Conservation (phyloP, 2,888 invertebrate species). For the Parapristionchus giblindavisi region DNA sequence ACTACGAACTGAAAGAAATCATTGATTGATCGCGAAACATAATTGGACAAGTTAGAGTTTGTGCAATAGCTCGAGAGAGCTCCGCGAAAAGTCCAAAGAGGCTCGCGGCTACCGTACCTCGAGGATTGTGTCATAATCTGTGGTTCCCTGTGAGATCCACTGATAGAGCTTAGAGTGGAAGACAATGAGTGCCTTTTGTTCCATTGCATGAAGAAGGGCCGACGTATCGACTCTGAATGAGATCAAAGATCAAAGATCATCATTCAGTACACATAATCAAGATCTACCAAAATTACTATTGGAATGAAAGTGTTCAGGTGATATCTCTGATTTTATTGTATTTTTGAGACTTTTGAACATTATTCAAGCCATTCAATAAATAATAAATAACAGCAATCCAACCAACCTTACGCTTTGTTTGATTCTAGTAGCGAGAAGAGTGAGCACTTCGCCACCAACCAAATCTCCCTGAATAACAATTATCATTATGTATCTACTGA, state of each 20-base stretch:
- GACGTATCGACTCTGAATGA: not conserved
- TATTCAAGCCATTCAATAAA: not conserved
- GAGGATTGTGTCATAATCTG: conserved; percentile 26
- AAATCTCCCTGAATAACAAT: conserved; percentile 25
- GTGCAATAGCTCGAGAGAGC: not conserved
- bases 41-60: not conserved
- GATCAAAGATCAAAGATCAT: not conserved
- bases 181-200: conserved; percentile 5
- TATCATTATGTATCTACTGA: no score
- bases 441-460: conserved; percentile 36
- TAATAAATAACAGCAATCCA: not conserved
- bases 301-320: no score
- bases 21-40: not conserved
- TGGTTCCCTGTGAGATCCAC: conserved; percentile 25
- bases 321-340: no score
- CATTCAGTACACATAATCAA: no score
- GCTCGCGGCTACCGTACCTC: conserved; percentile 23
- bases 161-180: conserved; percentile 21
- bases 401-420: conserved; percentile 21
- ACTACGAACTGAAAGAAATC: conserved; percentile 33
- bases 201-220: not conserved
- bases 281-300: no score
- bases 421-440: conserved; percentile 19
- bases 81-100: not conserved
- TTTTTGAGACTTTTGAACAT: not conserved